phyloP scores from a whole-genome alignment of 1,140 invertebrate genomes.

The Drosophila lacteicornis region DNA sequence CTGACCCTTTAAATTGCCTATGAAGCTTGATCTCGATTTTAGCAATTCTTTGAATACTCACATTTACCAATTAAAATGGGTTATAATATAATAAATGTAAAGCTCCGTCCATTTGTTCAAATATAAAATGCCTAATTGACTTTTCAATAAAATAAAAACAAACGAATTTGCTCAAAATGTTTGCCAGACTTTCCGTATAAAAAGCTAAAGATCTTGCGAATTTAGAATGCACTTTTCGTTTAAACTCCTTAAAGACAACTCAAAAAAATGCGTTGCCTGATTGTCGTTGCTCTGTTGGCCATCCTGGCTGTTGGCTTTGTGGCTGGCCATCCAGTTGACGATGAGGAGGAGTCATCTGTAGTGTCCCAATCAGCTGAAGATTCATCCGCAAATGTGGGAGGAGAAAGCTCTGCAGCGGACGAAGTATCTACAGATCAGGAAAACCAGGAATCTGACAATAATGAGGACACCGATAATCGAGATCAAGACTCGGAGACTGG shows the following conservation, averaged over 20 bases:
- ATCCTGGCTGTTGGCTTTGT: constrained; percentile 27
- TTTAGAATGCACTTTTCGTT: constrained; percentile 9
- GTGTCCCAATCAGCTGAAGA: background rate
- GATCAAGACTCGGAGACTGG: background rate
- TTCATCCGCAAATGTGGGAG: background rate
- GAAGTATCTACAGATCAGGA: background rate
- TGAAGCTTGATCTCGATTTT: background rate
- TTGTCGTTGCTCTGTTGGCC: constrained; percentile 25
- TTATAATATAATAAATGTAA: constrained; percentile 15
- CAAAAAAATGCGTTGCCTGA: constrained; percentile 24
- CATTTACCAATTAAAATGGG: constrained; percentile 14
- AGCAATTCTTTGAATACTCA: background rate
- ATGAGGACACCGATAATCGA: background rate
- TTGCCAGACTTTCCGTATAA: constrained; percentile 18
- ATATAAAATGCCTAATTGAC: constrained; percentile 28
- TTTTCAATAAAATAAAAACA: constrained; percentile 5
- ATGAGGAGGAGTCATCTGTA: constrained; percentile 16
- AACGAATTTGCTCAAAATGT: background rate
- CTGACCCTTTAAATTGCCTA: background rate
- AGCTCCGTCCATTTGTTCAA: constrained; percentile 29
- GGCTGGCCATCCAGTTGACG: constrained; percentile 26
- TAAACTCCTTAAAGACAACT: background rate
- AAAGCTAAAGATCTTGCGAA: constrained; percentile 1
- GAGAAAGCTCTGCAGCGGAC: background rate
- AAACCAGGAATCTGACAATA: background rate